Percentiles rank a stretch among this genome's conserved stretches.
phyloP scores from a whole-genome alignment of 2,888 invertebrate species.

The Pyrgus malvae region DNA sequence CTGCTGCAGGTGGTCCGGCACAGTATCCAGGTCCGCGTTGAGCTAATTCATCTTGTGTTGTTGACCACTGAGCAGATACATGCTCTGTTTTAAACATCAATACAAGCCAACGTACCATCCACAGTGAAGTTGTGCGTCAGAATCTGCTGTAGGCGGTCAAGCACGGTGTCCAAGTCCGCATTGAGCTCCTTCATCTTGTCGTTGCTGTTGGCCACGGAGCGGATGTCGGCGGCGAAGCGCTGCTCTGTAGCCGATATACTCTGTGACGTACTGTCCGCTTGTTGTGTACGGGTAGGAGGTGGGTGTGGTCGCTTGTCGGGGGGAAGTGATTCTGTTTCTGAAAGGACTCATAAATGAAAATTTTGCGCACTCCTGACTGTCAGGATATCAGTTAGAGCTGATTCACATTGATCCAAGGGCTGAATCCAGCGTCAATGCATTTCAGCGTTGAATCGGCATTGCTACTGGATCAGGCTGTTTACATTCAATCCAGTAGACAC shows the following conservation, averaged over 20 bases:
- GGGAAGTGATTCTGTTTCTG: constrained; percentile 46
- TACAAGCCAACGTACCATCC: constrained; percentile 71
- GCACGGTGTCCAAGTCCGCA: constrained; percentile 85
- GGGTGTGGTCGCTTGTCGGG: constrained; percentile 34
- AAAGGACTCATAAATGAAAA: background rate
- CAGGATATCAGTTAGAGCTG: too few species aligned
- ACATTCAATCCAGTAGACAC: too few species aligned
- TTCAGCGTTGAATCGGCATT: too few species aligned
- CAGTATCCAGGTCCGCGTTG: background rate
- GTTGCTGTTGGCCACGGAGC: constrained; percentile 59
- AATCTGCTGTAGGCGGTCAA: constrained; percentile 87
- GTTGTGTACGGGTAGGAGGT: background rate
- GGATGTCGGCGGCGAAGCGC: constrained; percentile 65
- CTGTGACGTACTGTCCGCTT: constrained; percentile 36
- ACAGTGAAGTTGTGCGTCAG: constrained; percentile 85
- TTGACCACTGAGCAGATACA: too few species aligned
- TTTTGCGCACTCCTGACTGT: too few species aligned
- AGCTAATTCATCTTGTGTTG: background rate
- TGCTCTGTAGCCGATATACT: constrained; percentile 54
- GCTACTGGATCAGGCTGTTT: too few species aligned
- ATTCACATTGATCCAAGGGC: too few species aligned
- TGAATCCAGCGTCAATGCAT: too few species aligned
- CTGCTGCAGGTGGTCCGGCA: background rate
- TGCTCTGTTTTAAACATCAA: too few species aligned
- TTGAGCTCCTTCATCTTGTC: constrained; percentile 80